These are phyloP conservation scores for Syngnathoides biaculeatus DNA, from an alignment of 2,113 vertebrate genomes.

Conservation along the genomic window DNA sequence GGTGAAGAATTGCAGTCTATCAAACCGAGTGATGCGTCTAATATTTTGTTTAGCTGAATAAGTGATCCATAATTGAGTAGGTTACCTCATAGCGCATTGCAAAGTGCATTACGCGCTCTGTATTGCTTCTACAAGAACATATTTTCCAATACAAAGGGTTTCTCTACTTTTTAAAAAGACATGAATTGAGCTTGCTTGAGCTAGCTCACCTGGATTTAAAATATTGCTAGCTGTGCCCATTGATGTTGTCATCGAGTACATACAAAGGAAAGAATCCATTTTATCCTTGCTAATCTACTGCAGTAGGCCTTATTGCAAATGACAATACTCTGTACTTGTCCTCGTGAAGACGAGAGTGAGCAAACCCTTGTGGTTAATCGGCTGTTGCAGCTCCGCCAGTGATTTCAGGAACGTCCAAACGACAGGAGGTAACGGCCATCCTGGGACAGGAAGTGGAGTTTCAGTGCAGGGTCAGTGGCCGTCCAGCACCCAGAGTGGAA, in stretches of 20 bases:
- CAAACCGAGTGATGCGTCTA: no score
- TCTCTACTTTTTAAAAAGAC: not conserved
- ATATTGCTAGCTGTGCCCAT: not conserved
- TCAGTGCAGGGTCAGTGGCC: constrained; percentile 73
- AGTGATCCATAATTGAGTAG: not conserved
- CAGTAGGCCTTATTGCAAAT: not conserved
- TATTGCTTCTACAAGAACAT: not conserved
- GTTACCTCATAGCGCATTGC: not conserved
- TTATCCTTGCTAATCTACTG: not conserved
- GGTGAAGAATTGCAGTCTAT: no score
- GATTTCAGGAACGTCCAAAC: constrained; percentile 67
- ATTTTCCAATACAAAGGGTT: not conserved
- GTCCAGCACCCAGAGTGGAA: constrained; percentile 77
- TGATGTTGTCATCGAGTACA: not conserved
- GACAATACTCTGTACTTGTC: not conserved
- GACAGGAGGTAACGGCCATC: constrained; percentile 75
- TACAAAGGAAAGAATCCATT: not conserved
- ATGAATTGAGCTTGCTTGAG: not conserved
- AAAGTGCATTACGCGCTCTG: no score
- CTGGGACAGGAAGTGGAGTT: constrained; percentile 74
- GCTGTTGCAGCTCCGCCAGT: constrained; percentile 74
- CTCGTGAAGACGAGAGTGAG: not conserved
- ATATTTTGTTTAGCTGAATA: no score
- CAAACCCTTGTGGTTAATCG: not conserved
- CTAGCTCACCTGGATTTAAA: no score